Evolutionary conservation across 1,140 invertebrate species (phyloP), one percentile per base, ranked within the genome.

Genomic region (Akabosia matsudoensis): DNA sequence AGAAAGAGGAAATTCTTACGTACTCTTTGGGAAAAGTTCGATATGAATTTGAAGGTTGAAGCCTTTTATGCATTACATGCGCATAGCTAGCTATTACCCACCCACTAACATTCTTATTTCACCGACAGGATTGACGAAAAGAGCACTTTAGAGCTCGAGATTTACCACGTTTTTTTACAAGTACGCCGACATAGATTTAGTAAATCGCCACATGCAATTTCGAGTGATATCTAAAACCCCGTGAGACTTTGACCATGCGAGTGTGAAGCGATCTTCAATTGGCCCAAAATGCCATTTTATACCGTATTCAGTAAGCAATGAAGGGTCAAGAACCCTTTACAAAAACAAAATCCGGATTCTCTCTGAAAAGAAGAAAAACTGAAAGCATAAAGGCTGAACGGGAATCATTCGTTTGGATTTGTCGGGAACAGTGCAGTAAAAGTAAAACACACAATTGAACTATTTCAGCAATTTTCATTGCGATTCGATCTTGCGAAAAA

Each of bases 121-220:
- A n/a, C n/a, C n/a, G n/a, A n/a, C n/a, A n/a, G n/a, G n/a, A n/a
- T n/a, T n/a, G n/a, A n/a, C n/a, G n/a, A n/a, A n/a, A n/a, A n/a
- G n/a, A n/a, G n/a, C n/a, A n/a, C n/a, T n/a, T n/a, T n/a, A n/a
- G n/a, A n/a, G n/a, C n/a, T n/a, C n/a, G n/a, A n/a, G n/a, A n/a
- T n/a, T n/a, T n/a, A n/a, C n/a, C n/a, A n/a, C n/a, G n/a, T n/a
- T n/a, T n/a, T n/a, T n/a, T n/a, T n/a, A n/a, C 54, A 56, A 56
- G 54, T n/a, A 56, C 4, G 24, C 54, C 22, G 7, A 45, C 37
- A 45, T 18, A 45, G 31, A 67, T 67, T 67, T 30, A 28, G 7
- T 67, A 67, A 67, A 67, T 67, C 61, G 61, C 61, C 61, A 67
- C 61, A 30, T n/a, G 61, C 61, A 67, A 67, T 67, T 67, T 67